phyloP scores from a whole-genome alignment of 2,113 vertebrate genomes.

The Planiliza haematocheilus region DNA sequence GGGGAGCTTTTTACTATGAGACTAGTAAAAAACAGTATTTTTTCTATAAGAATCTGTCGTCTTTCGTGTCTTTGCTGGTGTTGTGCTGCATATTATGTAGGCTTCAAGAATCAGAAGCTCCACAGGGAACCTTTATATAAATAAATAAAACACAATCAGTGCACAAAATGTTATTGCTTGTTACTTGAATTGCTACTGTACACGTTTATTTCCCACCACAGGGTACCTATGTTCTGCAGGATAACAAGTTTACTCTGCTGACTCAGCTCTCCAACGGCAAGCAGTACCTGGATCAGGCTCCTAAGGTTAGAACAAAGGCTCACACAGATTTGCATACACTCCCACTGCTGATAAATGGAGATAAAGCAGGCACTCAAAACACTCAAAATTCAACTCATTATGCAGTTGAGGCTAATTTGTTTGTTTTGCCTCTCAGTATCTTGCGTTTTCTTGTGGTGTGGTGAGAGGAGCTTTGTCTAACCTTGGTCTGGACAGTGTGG shows the following conservation, averaged over 20 bases:
- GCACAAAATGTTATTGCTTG: too few relatives aligned
- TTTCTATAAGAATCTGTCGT: too few relatives aligned
- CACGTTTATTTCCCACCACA: constrained; percentile 44
- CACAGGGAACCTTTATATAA: background rate
- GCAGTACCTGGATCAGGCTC: constrained; percentile 89
- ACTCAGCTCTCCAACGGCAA: constrained; percentile 84
- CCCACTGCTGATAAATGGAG: background rate
- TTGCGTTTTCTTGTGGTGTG: constrained; percentile 89
- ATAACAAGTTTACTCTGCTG: constrained; percentile 86
- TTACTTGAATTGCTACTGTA: background rate
- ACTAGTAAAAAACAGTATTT: too few relatives aligned
- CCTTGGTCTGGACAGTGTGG: constrained; percentile 86
- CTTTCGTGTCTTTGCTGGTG: too few relatives aligned
- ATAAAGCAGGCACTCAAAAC: background rate
- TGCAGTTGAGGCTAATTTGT: background rate
- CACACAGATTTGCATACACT: background rate
- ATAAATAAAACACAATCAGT: too few relatives aligned
- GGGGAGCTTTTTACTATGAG: too few relatives aligned
- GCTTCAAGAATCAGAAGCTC: background rate
- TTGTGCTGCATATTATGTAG: too few relatives aligned
- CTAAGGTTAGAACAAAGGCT: constrained; percentile 81
- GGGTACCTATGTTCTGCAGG: constrained; percentile 90
- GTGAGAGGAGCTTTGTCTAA: constrained; percentile 87
- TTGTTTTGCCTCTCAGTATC: constrained; percentile 78
- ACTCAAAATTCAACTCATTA: background rate